These are phyloP conservation scores for Dendrophyllia cribrosa DNA, from an alignment of 64 coral and sea anemone species.

Conservation along the genomic window DNA sequence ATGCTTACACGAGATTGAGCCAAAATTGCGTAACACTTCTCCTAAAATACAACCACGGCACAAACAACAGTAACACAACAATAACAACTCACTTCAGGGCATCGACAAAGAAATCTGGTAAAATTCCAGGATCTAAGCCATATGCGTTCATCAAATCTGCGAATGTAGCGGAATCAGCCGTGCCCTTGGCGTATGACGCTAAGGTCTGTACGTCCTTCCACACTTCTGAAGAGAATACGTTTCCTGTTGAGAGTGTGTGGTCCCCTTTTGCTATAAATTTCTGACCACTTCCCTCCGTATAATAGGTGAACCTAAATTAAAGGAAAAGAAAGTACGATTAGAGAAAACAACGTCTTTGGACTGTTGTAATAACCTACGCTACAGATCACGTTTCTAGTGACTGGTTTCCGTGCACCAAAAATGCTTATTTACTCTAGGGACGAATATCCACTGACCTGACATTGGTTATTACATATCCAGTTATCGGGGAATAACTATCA, in stretches of 20 bases:
- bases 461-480: constrained; percentile 57
- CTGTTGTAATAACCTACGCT: too few species aligned
- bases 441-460: constrained; percentile 56
- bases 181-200: constrained; percentile 66
- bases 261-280: constrained; percentile 91
- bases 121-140: constrained; percentile 34
- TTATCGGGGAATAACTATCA: constrained; percentile 65
- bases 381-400: too few species aligned
- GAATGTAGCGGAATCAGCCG: constrained; percentile 59
- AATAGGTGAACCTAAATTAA: constrained; percentile 77
- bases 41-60: background rate
- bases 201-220: constrained; percentile 72
- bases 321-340: background rate
- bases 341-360: background rate
- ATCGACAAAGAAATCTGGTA: constrained; percentile 68
- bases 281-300: constrained; percentile 85
- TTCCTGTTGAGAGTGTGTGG: constrained; percentile 63
- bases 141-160: constrained; percentile 43
- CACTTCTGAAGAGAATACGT: constrained; percentile 77
- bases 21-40: background rate
- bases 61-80: background rate
- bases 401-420: background rate
- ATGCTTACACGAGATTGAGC: too few species aligned
- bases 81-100: constrained; percentile 76
- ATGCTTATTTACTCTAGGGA: background rate